Percentiles rank a stretch among this genome's conserved stretches.
Evolutionary conservation across 2,113 vertebrate genomes (phyloP).

Genomic region (Nesogale talazaci): DNA sequence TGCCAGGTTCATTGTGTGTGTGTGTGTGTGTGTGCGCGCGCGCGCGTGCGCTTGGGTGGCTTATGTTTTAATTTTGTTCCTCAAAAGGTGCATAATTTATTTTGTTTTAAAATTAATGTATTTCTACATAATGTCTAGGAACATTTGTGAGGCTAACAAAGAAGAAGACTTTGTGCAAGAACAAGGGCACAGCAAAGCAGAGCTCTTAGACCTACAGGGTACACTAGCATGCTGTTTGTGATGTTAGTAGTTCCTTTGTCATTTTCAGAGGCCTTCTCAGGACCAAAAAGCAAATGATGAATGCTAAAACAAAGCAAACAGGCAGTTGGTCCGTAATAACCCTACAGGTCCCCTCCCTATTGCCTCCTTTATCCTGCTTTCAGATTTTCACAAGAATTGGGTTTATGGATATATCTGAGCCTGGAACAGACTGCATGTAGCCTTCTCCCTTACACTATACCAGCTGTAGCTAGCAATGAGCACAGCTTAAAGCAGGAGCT

Average conservation of each 20-base stretch:
- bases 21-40: too few species aligned
- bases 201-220: constrained; percentile 51
- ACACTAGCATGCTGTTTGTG: not conserved
- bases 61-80: constrained; percentile 51
- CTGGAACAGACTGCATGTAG: not conserved
- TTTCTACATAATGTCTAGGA: constrained; percentile 35
- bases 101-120: constrained; percentile 58
- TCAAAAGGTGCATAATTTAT: constrained; percentile 51
- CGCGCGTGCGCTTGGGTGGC: not conserved
- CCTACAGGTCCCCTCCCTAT: not conserved
- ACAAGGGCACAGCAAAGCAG: constrained; percentile 26
- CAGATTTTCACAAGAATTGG: constrained; percentile 6
- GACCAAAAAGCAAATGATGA: not conserved
- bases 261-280: not conserved
- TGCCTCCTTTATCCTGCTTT: not conserved
- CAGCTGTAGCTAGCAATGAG: constrained; percentile 32
- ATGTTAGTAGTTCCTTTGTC: not conserved
- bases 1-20: constrained; percentile 4
- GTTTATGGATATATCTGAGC: constrained; percentile 38
- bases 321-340: constrained; percentile 11
- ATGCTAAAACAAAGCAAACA: not conserved
- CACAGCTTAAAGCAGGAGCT: constrained; percentile 10
- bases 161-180: constrained; percentile 56
- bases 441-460: not conserved
- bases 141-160: constrained; percentile 55